These are phyloP conservation scores for Dromococcyx pavoninus DNA, from an alignment of 2,797 vertebrate genomes.

Conservation along the genomic window DNA sequence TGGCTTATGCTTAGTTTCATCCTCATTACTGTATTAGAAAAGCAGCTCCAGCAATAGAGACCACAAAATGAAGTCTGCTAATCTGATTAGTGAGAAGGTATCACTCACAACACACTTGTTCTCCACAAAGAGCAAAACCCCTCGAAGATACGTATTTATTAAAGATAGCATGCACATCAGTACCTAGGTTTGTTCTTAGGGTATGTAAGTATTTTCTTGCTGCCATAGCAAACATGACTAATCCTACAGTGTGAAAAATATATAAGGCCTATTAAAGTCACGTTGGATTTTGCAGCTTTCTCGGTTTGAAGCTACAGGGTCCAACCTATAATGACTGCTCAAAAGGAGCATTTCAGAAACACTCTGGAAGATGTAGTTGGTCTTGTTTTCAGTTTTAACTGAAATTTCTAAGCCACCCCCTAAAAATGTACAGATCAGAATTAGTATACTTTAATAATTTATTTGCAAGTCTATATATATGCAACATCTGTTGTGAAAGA, in stretches of 20 bases:
- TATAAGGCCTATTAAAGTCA: neutral
- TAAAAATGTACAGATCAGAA: neutral
- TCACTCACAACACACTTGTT: neutral
- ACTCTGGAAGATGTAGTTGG: neutral
- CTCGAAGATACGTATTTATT: neutral
- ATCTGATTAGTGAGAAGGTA: neutral
- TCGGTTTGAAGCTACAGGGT: neutral
- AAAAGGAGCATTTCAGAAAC: neutral
- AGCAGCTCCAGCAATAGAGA: neutral
- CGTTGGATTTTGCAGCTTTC: neutral
- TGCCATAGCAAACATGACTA: neutral
- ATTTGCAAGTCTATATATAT: neutral
- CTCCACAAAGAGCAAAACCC: rapidly evolving
- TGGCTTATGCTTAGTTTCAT: neutral
- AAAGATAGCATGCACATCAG: neutral
- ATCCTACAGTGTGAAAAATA: neutral
- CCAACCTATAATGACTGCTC: rapidly evolving
- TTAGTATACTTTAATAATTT: neutral
- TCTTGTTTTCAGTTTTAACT: neutral
- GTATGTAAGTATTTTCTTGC: too few species aligned
- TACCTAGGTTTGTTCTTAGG: neutral
- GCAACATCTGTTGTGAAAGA: neutral
- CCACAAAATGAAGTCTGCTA: neutral
- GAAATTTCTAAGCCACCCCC: neutral
- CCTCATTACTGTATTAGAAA: neutral